Conservation (phyloP, 2,888 invertebrate genomes). For the Caenorhabditis japonica region DNA sequence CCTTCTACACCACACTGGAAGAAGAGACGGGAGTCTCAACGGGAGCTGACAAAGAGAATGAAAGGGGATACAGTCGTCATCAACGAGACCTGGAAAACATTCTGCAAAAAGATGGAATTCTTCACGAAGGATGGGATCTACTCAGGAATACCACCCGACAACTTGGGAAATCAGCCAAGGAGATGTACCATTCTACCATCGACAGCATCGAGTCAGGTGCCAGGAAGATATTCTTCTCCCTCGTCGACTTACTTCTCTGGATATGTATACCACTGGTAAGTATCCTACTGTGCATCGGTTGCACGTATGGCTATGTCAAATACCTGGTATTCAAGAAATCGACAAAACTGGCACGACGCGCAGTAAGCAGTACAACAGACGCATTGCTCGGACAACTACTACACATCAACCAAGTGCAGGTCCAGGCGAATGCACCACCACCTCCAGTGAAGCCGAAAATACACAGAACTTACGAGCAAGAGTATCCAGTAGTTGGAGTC, state of each 20-base stretch:
- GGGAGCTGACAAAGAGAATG: slow-evolving; percentile 8
- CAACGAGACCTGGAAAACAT: neutral
- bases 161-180: neutral
- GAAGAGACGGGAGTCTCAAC: too few relatives aligned
- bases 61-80: neutral
- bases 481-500: neutral
- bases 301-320: too few relatives aligned
- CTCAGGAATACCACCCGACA: neutral
- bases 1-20: slow-evolving; percentile 4
- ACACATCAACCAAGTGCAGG: too few relatives aligned
- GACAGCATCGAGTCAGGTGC: neutral
- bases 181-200: neutral
- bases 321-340: too few relatives aligned
- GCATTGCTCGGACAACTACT: too few relatives aligned
- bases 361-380: too few relatives aligned
- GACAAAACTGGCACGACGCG: too few relatives aligned
- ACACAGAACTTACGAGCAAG: neutral
- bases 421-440: too few relatives aligned
- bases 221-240: neutral
- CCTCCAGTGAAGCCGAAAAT: too few relatives aligned
- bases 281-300: too few relatives aligned
- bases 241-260: neutral
- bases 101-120: neutral
- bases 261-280: neutral
- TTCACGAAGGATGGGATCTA: neutral